phyloP scores from a whole-genome alignment of 2,113 vertebrate species.

The Sapajus apella region DNA sequence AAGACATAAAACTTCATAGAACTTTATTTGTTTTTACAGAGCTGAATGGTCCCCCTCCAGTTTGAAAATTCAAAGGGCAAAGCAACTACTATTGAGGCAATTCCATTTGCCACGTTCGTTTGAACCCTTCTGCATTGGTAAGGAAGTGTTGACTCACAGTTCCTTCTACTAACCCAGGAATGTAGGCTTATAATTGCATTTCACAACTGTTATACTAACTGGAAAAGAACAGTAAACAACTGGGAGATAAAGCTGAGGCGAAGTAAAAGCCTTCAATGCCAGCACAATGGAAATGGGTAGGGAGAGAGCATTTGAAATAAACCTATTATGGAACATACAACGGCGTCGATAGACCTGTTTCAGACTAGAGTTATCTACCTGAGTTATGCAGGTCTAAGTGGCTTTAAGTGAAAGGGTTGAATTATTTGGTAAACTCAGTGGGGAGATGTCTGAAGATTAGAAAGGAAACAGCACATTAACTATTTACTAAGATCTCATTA shows the following conservation, averaged over 20 bases:
- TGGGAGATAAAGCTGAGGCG: not conserved
- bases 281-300: not conserved
- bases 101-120: not conserved
- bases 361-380: not conserved
- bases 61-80: not conserved
- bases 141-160: not conserved
- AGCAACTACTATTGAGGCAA: not conserved
- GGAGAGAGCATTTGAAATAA: constrained; percentile 13
- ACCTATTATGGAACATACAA: not conserved
- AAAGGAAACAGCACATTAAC: constrained; percentile 27
- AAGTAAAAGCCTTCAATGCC: not conserved
- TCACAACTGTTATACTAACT: not conserved
- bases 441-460: constrained; percentile 56
- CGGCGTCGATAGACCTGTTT: not conserved
- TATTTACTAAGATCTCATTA: constrained; percentile 64
- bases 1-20: not conserved
- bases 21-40: not conserved
- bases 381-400: not conserved
- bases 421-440: constrained; percentile 12
- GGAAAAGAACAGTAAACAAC: not conserved
- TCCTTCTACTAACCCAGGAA: not conserved
- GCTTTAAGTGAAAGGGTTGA: not conserved
- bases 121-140: not conserved
- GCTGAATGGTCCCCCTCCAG: not conserved
- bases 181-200: not conserved